Conservation (phyloP, 2,797 vertebrate species). For the Muscicapa comitata region DNA sequence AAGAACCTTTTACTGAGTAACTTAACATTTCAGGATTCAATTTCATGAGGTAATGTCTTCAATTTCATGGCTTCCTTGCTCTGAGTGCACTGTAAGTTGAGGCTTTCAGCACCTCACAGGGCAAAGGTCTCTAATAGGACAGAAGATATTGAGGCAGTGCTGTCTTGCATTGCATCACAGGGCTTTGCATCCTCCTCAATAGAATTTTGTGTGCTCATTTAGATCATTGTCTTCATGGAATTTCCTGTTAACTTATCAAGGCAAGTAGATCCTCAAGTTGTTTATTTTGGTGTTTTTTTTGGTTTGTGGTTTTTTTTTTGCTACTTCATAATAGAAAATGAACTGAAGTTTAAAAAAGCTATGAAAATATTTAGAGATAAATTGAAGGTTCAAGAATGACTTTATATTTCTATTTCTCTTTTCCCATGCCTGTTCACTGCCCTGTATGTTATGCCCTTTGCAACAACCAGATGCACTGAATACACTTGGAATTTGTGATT, state of each 20-base stretch:
- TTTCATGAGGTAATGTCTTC: conserved; percentile 37
- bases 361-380: neutral
- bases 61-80: conserved; percentile 21
- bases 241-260: neutral
- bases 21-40: neutral
- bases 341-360: neutral
- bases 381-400: neutral
- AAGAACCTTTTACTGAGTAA: neutral
- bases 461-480: neutral
- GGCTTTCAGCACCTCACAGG: neutral
- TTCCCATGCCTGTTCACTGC: neutral
- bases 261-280: neutral
- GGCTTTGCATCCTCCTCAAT: neutral
- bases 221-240: neutral
- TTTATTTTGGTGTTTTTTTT: neutral
- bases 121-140: neutral
- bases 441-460: neutral
- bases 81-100: neutral
- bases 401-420: neutral
- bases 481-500: neutral
- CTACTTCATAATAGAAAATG: neutral
- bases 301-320: neutral
- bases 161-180: neutral
- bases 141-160: neutral
- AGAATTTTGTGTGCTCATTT: neutral